A percentile compares a stretch with the other conserved stretches of the same genome.
Conservation (phyloP, 1,140 invertebrate species). For the Drosophila busckii region DNA sequence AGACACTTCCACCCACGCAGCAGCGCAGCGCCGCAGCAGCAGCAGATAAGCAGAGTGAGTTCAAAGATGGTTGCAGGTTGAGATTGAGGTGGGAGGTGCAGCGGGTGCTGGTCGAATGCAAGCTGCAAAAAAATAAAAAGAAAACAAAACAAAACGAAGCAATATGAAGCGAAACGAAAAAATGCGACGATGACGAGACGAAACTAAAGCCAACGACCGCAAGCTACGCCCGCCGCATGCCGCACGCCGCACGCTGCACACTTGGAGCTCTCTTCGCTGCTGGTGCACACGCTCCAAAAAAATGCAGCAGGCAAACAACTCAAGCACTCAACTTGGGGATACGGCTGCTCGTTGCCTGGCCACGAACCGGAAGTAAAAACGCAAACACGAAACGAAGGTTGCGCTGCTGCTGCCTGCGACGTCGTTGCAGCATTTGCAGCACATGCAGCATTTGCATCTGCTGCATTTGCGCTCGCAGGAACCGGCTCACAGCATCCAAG, state of each 20-base stretch:
- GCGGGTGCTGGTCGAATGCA: conserved; percentile 3
- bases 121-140: conserved; percentile 18
- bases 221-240: too few relatives aligned
- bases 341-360: conserved; percentile 18
- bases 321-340: conserved; percentile 63
- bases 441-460: conserved; percentile 72
- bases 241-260: too few relatives aligned
- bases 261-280: too few relatives aligned
- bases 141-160: conserved; percentile 33
- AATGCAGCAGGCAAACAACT: conserved; percentile 52
- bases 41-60: conserved; percentile 6
- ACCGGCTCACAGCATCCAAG: conserved; percentile 60
- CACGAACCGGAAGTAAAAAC: conserved; percentile 68
- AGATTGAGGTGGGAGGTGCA: not conserved
- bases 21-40: not conserved
- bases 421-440: conserved; percentile 32
- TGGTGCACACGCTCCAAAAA: conserved; percentile 42
- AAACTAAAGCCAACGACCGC: conserved; percentile 62
- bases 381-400: conserved; percentile 43
- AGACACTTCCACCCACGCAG: conserved; percentile 25
- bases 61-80: not conserved
- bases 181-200: conserved; percentile 26
- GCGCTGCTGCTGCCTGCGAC: conserved; percentile 7
- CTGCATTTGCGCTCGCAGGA: conserved; percentile 63
- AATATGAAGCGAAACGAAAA: conserved; percentile 34